Base-by-base conservation (phyloP, 2,797 vertebrate genomes). In the Malacoctenus gilli region DNA sequence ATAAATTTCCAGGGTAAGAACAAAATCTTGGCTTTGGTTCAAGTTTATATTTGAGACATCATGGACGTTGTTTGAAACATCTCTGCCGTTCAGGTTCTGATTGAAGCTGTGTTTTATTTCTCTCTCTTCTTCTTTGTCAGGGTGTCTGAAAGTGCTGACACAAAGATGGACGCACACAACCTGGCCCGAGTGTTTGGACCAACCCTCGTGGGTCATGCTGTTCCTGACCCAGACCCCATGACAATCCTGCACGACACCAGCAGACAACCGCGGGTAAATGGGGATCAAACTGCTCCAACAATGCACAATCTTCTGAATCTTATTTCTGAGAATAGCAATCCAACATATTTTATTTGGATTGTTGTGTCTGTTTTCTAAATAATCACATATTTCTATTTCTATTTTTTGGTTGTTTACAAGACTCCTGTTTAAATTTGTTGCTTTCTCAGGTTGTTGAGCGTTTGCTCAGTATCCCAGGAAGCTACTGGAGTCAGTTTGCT, bases 171-270 rank as follows among this genome's bases (percentile, higher is more conserved):
- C 22, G 19, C 92, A 54, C 56, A 65, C 61, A 97, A 98, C 78
- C 77, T 98, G 79, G 87, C 95, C 63, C 92, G 92, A 66, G 89
- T 98, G 44, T 97, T 98, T 80, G 96, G 95, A 1, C 96, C 96
- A 8, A 98, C 95, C 0, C 89, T 98, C 12, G 95, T 97, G 0
- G 96, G 93, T 21, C 94, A 97, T 2, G 94, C 94, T 0, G 89
- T 93, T 7, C 85, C 95, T 1, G 92, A 96, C 56, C 96, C 95
- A 13, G 94, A 96, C 48, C 94, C 94, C 0, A 83, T 95, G 92
- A 94, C 90, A 0, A 90, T 98, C 56, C 88, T 98, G 59, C 90
- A 94, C 0, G 96, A 98, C 78, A 95, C 93, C 1, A 95, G 85
- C 43, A 84, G 91, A n/a, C 96, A 98, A 23, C 94, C 94, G 37